Evolutionary conservation across 2,113 vertebrate species (phyloP).

Genomic region (Protomyctophum bolini): DNA sequence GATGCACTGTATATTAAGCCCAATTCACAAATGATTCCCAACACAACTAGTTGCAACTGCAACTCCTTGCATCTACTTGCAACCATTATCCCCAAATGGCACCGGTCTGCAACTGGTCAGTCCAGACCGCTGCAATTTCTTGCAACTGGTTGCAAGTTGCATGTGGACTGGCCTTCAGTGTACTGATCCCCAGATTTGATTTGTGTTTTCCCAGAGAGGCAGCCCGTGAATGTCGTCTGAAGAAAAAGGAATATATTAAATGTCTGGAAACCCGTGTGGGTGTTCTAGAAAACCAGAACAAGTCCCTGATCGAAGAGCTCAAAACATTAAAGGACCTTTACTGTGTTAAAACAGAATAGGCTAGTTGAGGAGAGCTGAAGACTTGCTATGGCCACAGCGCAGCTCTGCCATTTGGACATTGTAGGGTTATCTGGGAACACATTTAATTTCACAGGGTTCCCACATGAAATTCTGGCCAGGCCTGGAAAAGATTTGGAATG

Average conservation of each 20-base stretch:
- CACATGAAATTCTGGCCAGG: no score
- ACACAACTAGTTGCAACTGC: no score
- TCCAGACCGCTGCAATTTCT: no score
- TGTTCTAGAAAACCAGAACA: slow-evolving; percentile 95
- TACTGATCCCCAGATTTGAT: slow-evolving; percentile 2
- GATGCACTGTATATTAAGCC: no score
- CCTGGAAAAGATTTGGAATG: no score
- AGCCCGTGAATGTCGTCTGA: slow-evolving; percentile 90
- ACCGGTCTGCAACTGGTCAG: no score
- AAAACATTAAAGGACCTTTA: slow-evolving; percentile 97
- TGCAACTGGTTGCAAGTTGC: no score
- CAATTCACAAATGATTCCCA: no score
- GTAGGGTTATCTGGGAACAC: slow-evolving; percentile 71
- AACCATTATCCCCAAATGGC: no score
- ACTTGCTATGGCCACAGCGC: slow-evolving; percentile 22
- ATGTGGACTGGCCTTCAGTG: no score
- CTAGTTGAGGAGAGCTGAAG: slow-evolving; percentile 14
- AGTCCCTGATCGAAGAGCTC: slow-evolving; percentile 94
- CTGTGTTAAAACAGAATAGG: slow-evolving; percentile 90
- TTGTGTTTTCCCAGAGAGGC: slow-evolving; percentile 81
- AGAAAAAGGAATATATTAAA: slow-evolving; percentile 96
- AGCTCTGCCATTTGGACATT: slow-evolving; percentile 53
- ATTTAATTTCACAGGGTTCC: slow-evolving; percentile 16
- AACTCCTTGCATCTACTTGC: no score
- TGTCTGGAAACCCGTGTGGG: slow-evolving; percentile 94